Conservation (phyloP, 2,113 vertebrate species). For the Phylloscopus trochilus region DNA sequence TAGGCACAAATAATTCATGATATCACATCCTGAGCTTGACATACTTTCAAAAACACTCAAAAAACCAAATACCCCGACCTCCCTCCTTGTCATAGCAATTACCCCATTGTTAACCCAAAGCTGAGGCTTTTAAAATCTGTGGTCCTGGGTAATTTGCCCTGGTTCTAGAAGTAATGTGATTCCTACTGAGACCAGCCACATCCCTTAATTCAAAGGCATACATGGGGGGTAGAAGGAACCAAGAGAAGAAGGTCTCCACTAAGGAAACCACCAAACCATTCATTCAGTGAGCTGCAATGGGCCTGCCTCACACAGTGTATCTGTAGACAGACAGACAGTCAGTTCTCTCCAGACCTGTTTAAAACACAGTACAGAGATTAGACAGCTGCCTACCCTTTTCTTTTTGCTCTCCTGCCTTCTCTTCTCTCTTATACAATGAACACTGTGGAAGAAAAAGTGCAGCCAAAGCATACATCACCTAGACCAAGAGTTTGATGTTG, state of each 20-base stretch:
- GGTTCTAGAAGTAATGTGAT: background rate
- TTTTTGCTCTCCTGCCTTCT: background rate
- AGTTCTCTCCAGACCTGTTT: background rate
- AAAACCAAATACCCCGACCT: background rate
- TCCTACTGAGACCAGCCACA: background rate
- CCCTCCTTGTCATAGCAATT: background rate
- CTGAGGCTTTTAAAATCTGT: background rate
- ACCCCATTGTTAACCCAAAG: background rate
- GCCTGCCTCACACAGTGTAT: background rate
- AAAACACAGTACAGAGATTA: background rate
- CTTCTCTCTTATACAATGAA: background rate
- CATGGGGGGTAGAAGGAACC: background rate
- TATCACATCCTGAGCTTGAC: background rate
- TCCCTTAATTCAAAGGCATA: background rate
- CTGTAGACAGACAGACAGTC: background rate
- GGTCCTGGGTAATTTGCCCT: background rate
- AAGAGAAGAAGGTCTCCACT: background rate
- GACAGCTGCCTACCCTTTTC: background rate
- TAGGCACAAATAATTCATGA: background rate
- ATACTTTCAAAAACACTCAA: background rate
- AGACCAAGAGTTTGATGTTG: background rate
- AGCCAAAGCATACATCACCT: background rate
- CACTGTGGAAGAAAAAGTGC: background rate
- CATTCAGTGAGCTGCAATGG: background rate
- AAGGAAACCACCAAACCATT: background rate